phyloP scores from a whole-genome alignment of 2,797 vertebrate genomes.

The Manis javanica region DNA sequence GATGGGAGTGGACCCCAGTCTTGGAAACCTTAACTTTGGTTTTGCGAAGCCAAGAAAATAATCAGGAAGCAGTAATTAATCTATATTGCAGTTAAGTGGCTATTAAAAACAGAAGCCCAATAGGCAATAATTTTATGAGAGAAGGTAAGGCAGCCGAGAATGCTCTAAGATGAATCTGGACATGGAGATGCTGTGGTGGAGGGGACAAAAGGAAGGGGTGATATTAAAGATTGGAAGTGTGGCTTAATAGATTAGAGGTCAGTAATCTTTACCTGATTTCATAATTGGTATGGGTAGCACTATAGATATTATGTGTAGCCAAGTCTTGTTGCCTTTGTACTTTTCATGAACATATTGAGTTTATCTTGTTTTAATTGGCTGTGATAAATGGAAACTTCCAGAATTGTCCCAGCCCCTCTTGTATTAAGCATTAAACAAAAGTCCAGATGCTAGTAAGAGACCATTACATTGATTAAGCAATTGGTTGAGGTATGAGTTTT shows the following conservation, averaged over 20 bases:
- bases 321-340: background rate
- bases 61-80: background rate
- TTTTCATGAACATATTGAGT: background rate
- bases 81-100: background rate
- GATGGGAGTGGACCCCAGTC: rapidly evolving
- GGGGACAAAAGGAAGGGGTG: background rate
- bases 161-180: background rate
- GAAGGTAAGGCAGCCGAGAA: background rate
- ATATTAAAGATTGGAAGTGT: background rate
- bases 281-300: background rate
- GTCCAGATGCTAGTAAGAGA: background rate
- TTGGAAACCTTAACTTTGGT: background rate
- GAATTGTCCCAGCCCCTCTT: background rate
- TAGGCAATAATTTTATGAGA: background rate
- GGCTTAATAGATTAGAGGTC: background rate
- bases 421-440: background rate
- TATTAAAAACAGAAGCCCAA: background rate
- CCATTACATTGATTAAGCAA: background rate
- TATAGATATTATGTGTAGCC: background rate
- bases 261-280: background rate
- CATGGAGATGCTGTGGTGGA: background rate
- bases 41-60: background rate
- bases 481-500: background rate
- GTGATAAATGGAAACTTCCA: background rate
- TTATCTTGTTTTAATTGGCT: background rate